Base-by-base conservation (phyloP, 2,888 invertebrate species). In the Eristalis tenax region DNA sequence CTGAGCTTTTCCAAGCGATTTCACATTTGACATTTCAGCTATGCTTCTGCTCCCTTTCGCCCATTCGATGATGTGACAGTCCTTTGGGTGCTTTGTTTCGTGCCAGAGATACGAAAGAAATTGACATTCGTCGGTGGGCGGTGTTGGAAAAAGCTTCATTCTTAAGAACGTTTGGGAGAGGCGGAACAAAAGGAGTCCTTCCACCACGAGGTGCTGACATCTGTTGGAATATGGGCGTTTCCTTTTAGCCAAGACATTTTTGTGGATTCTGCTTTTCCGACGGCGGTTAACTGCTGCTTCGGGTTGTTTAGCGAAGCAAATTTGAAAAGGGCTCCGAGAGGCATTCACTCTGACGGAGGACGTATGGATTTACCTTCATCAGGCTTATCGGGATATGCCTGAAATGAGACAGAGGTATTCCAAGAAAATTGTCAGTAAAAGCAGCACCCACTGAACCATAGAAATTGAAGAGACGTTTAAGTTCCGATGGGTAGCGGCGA, bases 1-100 rank as follows among this genome's bases (percentile, higher is more conserved):
- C 2, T 0, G 32, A 86, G 85, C 85, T 86, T 85, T 85, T 79
- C 28, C 75, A 18, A n/a, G 28, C 43, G n/a, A 50, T 73, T 61
- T 64, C 59, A 70, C 22, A 23, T 76, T 82, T 71, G 70, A 61
- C 66, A 66, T 70, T 56, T 70, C 18, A 4, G 0, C 22, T 68
- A 4, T 15, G 59, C 15, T n/a, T 50, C 43, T 15, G 15, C n/a
- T 4, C n/a, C 5, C n/a, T 18, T 18, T 50, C 50, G n/a, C 50
- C n/a, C 50, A n/a, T 50, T 43, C n/a, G 43, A 3, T 50, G 50
- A n/a, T 40, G 1, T 26, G 15, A 35, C 43, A 32, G 18, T 43
- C 40, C 2, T n/a, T 1, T 15, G 6, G 50, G n/a, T 11, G 35
- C 11, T 38, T 38, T 38, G 35, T 38, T 38, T n/a, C n/a, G n/a